Conservation (phyloP, 2,888 invertebrate species). For the Onchidella celtica region DNA sequence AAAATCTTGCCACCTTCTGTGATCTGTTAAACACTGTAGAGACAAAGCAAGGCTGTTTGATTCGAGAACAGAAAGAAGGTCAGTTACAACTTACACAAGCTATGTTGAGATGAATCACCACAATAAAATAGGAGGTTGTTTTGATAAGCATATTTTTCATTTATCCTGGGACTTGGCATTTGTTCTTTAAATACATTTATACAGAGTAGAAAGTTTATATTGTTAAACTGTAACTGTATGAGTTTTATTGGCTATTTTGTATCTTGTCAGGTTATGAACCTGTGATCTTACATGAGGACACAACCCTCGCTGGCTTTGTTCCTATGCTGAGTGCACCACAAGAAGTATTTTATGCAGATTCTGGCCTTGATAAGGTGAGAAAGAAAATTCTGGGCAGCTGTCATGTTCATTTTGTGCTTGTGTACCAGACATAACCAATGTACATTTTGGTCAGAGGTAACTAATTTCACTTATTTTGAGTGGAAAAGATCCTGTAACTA, state of each 20-base stretch:
- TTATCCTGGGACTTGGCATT: no score
- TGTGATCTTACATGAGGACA: conserved; percentile 82
- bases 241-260: no score
- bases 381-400: background rate
- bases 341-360: conserved; percentile 85
- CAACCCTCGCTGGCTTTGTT: conserved; percentile 89
- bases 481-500: background rate
- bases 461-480: background rate
- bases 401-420: background rate
- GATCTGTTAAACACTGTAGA: conserved; percentile 85
- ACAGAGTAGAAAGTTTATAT: no score
- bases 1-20: conserved; percentile 88
- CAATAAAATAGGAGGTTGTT: no score
- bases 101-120: no score
- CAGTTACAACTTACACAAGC: no score
- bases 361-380: conserved; percentile 84
- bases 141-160: no score
- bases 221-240: no score
- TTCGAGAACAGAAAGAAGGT: conserved; percentile 44
- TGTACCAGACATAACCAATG: no score
- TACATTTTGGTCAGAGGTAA: no score
- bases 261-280: conserved; percentile 84
- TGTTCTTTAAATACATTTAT: no score
- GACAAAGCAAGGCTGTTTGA: conserved; percentile 79
- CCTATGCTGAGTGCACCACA: conserved; percentile 88